phyloP scores from a whole-genome alignment of 2,888 invertebrate genomes.

The Amphipoea lucens region DNA sequence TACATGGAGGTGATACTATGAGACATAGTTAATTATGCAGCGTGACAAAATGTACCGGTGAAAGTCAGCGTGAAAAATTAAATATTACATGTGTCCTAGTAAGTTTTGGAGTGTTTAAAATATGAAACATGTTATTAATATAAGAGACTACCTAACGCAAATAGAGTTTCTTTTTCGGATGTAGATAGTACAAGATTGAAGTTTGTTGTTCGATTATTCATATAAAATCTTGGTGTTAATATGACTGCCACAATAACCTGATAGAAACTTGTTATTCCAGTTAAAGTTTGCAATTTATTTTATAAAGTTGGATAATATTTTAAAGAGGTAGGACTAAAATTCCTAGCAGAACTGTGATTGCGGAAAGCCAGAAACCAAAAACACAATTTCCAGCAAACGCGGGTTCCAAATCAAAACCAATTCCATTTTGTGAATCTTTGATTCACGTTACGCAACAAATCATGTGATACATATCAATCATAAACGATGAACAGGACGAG shows the following conservation, averaged over 20 bases:
- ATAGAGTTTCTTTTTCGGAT: neutral
- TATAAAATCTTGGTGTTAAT: neutral
- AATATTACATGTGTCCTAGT: slow-evolving; percentile 4
- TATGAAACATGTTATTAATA: neutral
- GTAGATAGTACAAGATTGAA: neutral
- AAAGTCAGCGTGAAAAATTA: slow-evolving; percentile 22
- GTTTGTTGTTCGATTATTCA: neutral
- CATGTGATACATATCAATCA: slow-evolving; percentile 67
- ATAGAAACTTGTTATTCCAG: neutral
- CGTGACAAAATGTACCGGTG: slow-evolving; percentile 29
- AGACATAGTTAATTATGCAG: slow-evolving; percentile 35
- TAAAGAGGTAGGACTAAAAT: neutral
- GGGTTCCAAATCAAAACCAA: slow-evolving; percentile 36
- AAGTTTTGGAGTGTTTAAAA: neutral
- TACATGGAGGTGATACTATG: slow-evolving; percentile 38
- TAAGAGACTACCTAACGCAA: neutral
- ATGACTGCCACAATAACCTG: neutral
- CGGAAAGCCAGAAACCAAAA: neutral
- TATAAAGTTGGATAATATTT: neutral
- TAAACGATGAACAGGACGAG: slow-evolving; percentile 59
- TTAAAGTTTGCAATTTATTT: neutral
- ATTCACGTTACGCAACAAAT: slow-evolving; percentile 56
- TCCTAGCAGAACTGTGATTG: neutral
- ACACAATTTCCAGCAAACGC: neutral
- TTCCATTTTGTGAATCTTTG: slow-evolving; percentile 38